Conservation (phyloP, 2,888 invertebrate species). For the Alloplasta piceator region DNA sequence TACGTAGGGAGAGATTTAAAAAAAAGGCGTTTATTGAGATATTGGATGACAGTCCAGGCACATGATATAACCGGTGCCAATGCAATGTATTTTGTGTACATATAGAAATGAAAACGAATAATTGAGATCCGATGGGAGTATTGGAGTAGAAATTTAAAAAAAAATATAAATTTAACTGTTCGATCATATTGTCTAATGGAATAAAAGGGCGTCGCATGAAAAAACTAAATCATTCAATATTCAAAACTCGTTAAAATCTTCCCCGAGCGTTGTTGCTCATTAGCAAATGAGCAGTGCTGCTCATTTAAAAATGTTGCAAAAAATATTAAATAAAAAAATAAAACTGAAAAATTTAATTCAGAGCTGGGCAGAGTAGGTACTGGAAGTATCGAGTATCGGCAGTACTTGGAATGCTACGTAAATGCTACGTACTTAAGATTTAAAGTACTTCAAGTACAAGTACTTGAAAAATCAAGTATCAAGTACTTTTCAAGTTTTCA, state of each 20-base stretch:
- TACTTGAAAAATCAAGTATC: no score
- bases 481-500: no score
- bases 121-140: conserved; percentile 60
- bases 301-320: no score
- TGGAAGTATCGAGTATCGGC: no score
- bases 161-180: conserved; percentile 44
- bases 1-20: conserved; percentile 14
- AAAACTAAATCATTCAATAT: conserved; percentile 45
- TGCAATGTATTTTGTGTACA: conserved; percentile 79
- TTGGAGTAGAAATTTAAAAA: conserved; percentile 55
- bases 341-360: no score
- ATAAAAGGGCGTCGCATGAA: conserved; percentile 40
- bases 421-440: no score
- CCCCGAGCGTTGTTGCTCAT: background rate
- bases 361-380: no score
- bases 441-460: no score
- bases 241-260: conserved; percentile 51
- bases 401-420: no score
- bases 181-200: conserved; percentile 59
- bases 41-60: conserved; percentile 75
- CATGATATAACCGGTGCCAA: conserved; percentile 78
- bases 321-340: no score
- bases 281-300: no score
- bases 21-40: conserved; percentile 50
- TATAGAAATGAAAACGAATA: conserved; percentile 69